Evolutionary conservation across 2,797 vertebrate genomes (phyloP).

Genomic region (Sternotherus odoratus): DNA sequence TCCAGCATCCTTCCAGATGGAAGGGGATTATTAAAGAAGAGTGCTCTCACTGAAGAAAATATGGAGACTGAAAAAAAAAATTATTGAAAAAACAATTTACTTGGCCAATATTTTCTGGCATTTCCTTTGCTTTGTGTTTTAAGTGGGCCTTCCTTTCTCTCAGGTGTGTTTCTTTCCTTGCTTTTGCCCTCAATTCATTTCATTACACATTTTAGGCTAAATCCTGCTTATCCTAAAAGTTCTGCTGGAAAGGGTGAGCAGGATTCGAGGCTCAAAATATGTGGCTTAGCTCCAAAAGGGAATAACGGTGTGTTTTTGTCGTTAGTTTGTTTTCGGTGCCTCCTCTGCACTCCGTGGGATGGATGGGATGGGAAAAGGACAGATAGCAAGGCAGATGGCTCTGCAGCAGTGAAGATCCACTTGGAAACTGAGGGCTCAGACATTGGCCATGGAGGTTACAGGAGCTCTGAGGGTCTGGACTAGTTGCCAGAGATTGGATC

Average conservation of each 20-base stretch:
- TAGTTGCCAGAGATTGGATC: not conserved
- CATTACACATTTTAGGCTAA: not conserved
- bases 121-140: not conserved
- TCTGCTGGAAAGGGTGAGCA: not conserved
- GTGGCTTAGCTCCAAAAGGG: not conserved
- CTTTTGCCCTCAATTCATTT: not conserved
- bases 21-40: not conserved
- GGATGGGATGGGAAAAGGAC: not conserved
- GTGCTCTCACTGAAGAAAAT: not conserved
- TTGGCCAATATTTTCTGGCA: not conserved
- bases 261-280: not conserved
- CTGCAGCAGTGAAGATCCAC: not conserved
- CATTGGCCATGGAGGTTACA: not conserved
- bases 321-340: not conserved
- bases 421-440: not conserved
- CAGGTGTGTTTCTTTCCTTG: not conserved
- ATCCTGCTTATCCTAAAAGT: not conserved
- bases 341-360: not conserved
- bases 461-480: not conserved
- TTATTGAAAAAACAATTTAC: not conserved
- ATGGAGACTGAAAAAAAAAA: fast-evolving
- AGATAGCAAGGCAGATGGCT: not conserved
- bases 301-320: not conserved
- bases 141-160: not conserved
- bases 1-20: not conserved